These are phyloP conservation scores for Pampusana beccarii DNA, from an alignment of 2,113 vertebrate species.

Conservation along the genomic window DNA sequence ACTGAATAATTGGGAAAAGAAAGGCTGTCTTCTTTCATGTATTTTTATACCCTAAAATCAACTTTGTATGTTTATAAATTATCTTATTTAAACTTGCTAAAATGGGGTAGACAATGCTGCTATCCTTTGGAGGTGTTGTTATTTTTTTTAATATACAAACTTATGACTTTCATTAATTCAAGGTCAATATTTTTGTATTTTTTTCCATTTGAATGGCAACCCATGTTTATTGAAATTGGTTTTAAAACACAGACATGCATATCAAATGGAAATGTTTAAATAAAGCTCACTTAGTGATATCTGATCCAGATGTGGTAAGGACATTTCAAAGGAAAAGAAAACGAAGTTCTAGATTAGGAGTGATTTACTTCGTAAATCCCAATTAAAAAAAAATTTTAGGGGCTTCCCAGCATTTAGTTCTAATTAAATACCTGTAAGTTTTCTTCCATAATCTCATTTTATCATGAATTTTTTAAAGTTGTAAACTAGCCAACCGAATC, in stretches of 20 bases:
- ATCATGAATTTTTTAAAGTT: conserved; percentile 51
- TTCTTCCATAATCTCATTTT: conserved; percentile 50
- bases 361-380: conserved; percentile 32
- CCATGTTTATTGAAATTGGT: conserved; percentile 20
- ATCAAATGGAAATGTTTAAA: background rate
- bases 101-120: conserved; percentile 14
- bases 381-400: background rate
- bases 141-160: no score
- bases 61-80: conserved; percentile 54
- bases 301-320: conserved; percentile 17
- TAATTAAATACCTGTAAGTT: conserved; percentile 4
- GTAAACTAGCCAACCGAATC: conserved; percentile 49
- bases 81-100: conserved; percentile 26
- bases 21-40: conserved; percentile 13
- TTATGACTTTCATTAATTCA: conserved; percentile 21
- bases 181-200: conserved; percentile 5
- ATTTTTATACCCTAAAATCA: conserved; percentile 50
- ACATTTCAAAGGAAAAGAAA: conserved; percentile 25
- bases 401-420: conserved; percentile 52
- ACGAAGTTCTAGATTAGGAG: conserved; percentile 18
- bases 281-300: background rate
- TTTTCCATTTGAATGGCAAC: background rate
- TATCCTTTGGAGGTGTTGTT: conserved; percentile 41
- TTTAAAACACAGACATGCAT: conserved; percentile 14
- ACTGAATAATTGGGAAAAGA: conserved; percentile 22